These are phyloP conservation scores for Harlomillsia oculata DNA, from an alignment of 1,140 invertebrate genomes.

Conservation along the genomic window DNA sequence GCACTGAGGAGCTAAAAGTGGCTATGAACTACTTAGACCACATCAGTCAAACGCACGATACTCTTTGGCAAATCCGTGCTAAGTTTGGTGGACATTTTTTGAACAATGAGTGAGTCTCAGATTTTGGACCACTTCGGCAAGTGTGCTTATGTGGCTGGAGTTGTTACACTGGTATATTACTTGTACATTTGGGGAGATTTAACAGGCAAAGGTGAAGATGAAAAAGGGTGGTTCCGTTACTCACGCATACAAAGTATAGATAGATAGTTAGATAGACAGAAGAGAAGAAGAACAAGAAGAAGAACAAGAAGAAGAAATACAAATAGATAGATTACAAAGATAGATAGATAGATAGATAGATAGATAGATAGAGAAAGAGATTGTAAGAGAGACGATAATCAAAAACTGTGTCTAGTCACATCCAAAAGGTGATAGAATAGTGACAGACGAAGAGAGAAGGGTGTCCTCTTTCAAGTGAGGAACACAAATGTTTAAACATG, in stretches of 20 bases:
- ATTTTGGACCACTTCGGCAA: constrained; percentile 23
- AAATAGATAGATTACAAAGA: too few relatives aligned
- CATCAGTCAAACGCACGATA: too few relatives aligned
- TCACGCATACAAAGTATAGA: constrained; percentile 16
- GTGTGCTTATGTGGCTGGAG: too few relatives aligned
- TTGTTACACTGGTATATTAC: too few relatives aligned
- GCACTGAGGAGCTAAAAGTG: constrained; percentile 20
- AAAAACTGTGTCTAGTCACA: constrained; percentile 7
- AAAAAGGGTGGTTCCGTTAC: constrained; percentile 19
- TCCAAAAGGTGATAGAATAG: constrained; percentile 39
- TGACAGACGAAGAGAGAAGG: constrained; percentile 22
- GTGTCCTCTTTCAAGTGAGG: constrained; percentile 8
- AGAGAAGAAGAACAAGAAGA: too few relatives aligned
- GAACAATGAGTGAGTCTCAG: too few relatives aligned
- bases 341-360: constrained; percentile 41
- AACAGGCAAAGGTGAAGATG: constrained; percentile 6
- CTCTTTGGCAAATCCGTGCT: too few relatives aligned
- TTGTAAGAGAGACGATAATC: neutral
- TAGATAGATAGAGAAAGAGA: constrained; percentile 41
- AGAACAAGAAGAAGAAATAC: too few relatives aligned
- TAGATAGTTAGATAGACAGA: constrained; percentile 36
- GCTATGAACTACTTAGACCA: neutral
- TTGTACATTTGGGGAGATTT: too few relatives aligned
- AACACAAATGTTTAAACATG: too few relatives aligned
- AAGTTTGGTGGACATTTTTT: too few relatives aligned